These are phyloP conservation scores for Rhegmatorhina hoffmannsi DNA, from an alignment of 2,113 vertebrate species.

Conservation along the genomic window DNA sequence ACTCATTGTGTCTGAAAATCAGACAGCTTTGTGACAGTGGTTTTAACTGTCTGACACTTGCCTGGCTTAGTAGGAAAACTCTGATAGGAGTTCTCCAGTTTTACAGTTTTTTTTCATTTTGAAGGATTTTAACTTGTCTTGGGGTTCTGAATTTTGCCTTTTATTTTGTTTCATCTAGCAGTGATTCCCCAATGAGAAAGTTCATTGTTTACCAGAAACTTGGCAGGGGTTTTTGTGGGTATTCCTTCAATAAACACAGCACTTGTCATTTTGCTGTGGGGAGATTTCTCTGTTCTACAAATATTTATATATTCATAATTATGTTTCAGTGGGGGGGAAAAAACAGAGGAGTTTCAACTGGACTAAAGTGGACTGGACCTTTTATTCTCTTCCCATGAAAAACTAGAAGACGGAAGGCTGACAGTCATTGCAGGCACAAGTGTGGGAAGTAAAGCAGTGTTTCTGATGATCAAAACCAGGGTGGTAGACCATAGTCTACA, in stretches of 20 bases:
- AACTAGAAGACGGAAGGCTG: neutral
- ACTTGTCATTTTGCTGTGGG: neutral
- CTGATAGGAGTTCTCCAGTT: neutral
- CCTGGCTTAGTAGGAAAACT: neutral
- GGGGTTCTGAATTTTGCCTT: neutral
- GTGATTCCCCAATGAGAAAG: neutral
- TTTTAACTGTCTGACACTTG: neutral
- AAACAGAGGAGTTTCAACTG: neutral
- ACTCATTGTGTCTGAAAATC: neutral
- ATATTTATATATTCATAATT: neutral
- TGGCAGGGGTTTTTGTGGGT: neutral
- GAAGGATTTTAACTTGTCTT: neutral
- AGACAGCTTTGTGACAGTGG: conserved; percentile 1
- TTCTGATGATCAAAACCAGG: neutral
- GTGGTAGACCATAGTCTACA: neutral
- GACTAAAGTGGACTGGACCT: neutral
- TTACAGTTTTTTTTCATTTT: neutral
- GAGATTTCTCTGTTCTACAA: neutral
- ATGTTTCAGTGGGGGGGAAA: neutral
- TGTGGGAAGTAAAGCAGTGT: neutral
- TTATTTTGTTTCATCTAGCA: neutral
- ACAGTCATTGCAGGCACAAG: neutral
- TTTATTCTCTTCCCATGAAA: neutral
- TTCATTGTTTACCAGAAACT: neutral
- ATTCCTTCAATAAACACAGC: neutral